Evolutionary conservation across 2,888 invertebrate genomes (phyloP).

Genomic region (Sceliomorpha sp.): DNA sequence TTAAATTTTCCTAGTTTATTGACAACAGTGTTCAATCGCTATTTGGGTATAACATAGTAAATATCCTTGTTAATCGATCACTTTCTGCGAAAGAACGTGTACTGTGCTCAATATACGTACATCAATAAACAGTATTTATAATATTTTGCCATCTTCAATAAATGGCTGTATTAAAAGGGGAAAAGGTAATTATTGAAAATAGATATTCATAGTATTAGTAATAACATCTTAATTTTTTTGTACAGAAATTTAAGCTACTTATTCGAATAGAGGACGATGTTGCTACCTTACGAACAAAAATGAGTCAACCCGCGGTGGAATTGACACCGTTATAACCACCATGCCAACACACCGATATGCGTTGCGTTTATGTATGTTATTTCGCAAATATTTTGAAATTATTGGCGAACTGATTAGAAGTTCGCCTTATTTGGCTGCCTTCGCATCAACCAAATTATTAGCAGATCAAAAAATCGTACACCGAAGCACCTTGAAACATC

Average conservation of each 20-base stretch:
- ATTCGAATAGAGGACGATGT: constrained; percentile 93
- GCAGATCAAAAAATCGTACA: constrained; percentile 2
- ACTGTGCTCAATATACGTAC: too few relatives aligned
- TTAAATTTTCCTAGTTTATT: too few relatives aligned
- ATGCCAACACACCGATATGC: constrained; percentile 41
- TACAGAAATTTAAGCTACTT: constrained; percentile 91
- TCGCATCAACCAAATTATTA: constrained; percentile 7
- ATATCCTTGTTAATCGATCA: too few relatives aligned
- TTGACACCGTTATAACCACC: constrained; percentile 70
- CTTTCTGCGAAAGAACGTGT: too few relatives aligned
- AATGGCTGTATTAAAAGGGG: too few relatives aligned
- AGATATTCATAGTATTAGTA: too few relatives aligned
- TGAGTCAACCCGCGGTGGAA: constrained; percentile 81
- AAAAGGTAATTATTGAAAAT: constrained; percentile 64
- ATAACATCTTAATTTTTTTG: constrained; percentile 51
- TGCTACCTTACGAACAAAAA: constrained; percentile 88
- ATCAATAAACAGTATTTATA: too few relatives aligned
- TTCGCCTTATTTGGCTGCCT: constrained; percentile 15
- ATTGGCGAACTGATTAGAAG: constrained; percentile 21
- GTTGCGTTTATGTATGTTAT: constrained; percentile 10
- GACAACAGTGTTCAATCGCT: too few relatives aligned
- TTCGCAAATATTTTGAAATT: constrained; percentile 21
- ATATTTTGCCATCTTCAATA: too few relatives aligned
- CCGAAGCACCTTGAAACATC: constrained; percentile 17
- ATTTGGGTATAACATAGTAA: too few relatives aligned